These are phyloP conservation scores for Chionomys nivalis DNA, from an alignment of 2,113 vertebrate species.

Conservation along the genomic window DNA sequence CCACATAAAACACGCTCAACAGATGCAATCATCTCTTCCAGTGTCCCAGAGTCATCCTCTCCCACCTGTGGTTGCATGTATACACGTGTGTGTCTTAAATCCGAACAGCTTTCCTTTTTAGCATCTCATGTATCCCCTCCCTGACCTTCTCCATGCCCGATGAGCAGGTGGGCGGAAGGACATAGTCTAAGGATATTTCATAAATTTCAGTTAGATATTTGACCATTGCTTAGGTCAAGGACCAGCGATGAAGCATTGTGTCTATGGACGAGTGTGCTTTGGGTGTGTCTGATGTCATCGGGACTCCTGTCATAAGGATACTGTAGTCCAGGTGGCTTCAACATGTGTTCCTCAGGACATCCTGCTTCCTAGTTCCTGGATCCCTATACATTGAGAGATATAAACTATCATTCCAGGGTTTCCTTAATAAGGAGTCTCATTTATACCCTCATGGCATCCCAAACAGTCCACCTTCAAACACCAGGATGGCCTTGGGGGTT, in stretches of 20 bases:
- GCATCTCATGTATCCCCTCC: background rate
- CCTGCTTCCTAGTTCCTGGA: background rate
- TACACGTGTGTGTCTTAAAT: background rate
- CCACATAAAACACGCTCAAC: background rate
- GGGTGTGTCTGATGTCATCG: background rate
- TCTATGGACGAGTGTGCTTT: background rate
- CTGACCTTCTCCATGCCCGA: background rate
- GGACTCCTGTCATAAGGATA: background rate
- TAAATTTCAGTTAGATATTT: background rate
- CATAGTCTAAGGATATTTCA: background rate
- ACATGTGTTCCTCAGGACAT: background rate
- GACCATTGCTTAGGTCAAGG: background rate
- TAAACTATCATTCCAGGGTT: background rate
- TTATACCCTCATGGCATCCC: background rate
- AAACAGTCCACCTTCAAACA: background rate
- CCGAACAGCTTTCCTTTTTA: background rate
- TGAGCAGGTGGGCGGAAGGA: background rate
- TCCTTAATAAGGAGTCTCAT: background rate
- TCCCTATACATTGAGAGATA: background rate
- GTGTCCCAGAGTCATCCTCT: background rate
- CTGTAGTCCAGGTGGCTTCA: too few relatives aligned
- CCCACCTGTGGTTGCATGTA: background rate
- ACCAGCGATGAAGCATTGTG: background rate
- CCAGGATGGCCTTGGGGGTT: background rate
- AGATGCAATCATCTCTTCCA: background rate